Conservation (phyloP, 2,797 vertebrate genomes). For the Enteromius mattozi region DNA sequence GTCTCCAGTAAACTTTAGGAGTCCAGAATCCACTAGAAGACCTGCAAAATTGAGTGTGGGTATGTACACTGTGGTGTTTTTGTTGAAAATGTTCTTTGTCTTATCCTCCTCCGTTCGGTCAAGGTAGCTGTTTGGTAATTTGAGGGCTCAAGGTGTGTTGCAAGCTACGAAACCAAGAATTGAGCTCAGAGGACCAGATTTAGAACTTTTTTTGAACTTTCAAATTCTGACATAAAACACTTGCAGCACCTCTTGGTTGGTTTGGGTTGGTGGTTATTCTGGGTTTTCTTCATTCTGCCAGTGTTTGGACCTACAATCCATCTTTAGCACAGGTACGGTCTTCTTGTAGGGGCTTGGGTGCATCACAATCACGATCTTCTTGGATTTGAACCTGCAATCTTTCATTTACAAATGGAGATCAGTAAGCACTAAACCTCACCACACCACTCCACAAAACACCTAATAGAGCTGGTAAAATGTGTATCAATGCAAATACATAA, state of each 20-base stretch:
- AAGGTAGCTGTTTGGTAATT: not conserved
- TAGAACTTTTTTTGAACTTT: not conserved
- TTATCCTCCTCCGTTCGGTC: not conserved
- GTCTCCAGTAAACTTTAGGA: not conserved
- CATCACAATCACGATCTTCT: not conserved
- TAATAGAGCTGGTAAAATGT: not conserved
- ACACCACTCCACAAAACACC: not conserved
- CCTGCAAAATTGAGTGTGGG: too few species aligned
- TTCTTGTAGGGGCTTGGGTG: not conserved
- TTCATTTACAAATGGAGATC: not conserved
- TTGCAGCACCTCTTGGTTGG: not conserved
- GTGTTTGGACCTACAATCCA: not conserved
- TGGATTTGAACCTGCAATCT: not conserved
- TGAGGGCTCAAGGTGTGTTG: not conserved
- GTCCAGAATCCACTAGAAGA: not conserved
- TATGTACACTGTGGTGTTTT: not conserved
- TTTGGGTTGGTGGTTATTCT: not conserved
- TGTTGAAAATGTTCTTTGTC: not conserved
- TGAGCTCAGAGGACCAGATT: not conserved
- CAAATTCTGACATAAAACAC: not conserved
- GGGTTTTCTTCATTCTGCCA: not conserved
- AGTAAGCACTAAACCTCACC: not conserved
- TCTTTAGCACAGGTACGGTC: not conserved
- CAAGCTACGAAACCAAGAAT: not conserved
- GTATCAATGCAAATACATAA: not conserved